Conservation (phyloP, 2,888 invertebrate genomes). For the Xanthorhoe spadicearia region DNA sequence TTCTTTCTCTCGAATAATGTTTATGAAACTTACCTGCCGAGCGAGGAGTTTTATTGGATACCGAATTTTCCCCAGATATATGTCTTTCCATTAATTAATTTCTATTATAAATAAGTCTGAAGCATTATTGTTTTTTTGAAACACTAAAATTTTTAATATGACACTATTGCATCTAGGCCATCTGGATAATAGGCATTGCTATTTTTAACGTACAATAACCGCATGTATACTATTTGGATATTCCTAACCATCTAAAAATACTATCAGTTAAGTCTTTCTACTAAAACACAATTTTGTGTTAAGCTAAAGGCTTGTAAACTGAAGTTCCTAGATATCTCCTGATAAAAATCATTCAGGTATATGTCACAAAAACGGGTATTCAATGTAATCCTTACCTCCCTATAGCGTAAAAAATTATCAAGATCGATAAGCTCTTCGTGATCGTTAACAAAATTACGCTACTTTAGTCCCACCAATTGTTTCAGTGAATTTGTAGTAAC, state of each 20-base stretch:
- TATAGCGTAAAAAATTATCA: conserved; percentile 1
- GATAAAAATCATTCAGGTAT: background rate
- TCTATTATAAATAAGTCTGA: background rate
- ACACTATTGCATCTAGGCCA: conserved; percentile 13
- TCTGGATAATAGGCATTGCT: conserved; percentile 18
- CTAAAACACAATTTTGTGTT: too few species aligned
- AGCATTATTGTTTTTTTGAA: background rate
- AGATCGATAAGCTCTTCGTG: conserved; percentile 13
- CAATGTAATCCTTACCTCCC: background rate
- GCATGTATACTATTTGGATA: background rate
- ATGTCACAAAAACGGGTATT: background rate
- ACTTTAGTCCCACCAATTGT: conserved; percentile 3
- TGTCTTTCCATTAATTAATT: conserved; percentile 18
- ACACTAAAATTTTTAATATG: conserved; percentile 6
- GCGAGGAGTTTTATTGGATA: background rate
- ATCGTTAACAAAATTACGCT: conserved; percentile 6
- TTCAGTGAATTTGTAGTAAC: conserved; percentile 4
- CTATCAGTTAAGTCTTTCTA: too few species aligned
- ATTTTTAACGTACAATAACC: conserved; percentile 6
- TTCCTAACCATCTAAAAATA: background rate
- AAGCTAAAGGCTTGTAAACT: too few species aligned
- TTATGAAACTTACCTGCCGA: conserved; percentile 7
- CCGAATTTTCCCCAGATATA: conserved; percentile 5
- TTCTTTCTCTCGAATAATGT: background rate
- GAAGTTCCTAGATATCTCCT: background rate